Evolutionary conservation across 2,888 invertebrate genomes (phyloP).

Genomic region (Adelognathus sp.): DNA sequence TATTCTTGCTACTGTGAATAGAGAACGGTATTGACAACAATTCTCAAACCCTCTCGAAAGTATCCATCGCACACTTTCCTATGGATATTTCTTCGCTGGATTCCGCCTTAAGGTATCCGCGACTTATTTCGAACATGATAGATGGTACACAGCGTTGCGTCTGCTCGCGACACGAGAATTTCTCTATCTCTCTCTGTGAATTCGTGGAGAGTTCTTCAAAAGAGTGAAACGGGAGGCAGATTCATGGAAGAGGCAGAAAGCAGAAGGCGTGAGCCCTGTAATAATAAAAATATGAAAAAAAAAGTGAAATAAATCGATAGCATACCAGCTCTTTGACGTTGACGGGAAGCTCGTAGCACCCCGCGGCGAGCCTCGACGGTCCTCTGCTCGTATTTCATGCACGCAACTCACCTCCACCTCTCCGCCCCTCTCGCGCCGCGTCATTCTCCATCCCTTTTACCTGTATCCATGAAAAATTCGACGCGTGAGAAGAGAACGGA

Average conservation of each 20-base stretch:
- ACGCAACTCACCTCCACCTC: slow-evolving; percentile 15
- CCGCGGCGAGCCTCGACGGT: slow-evolving; percentile 9
- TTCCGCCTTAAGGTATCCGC: no score
- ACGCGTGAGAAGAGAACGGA: slow-evolving; percentile 15
- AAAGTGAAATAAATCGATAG: slow-evolving; percentile 21
- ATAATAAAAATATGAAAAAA: neutral
- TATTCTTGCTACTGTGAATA: no score
- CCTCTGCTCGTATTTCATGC: slow-evolving; percentile 33
- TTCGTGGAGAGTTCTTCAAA: neutral
- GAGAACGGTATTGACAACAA: no score
- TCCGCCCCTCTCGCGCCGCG: no score
- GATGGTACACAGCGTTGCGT: no score
- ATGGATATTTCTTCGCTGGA: no score
- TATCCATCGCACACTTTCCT: no score
- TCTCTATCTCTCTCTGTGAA: neutral
- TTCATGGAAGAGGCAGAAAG: neutral
- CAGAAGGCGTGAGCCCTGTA: neutral
- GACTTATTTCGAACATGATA: no score
- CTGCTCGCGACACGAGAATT: neutral
- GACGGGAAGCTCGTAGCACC: slow-evolving; percentile 1
- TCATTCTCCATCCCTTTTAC: neutral
- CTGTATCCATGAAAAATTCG: slow-evolving; percentile 26
- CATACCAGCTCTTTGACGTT: slow-evolving; percentile 21
- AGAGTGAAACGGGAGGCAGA: neutral
- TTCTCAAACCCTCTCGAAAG: no score